Conservation (phyloP, 2,113 vertebrate genomes). For the Rhinogobius similis region DNA sequence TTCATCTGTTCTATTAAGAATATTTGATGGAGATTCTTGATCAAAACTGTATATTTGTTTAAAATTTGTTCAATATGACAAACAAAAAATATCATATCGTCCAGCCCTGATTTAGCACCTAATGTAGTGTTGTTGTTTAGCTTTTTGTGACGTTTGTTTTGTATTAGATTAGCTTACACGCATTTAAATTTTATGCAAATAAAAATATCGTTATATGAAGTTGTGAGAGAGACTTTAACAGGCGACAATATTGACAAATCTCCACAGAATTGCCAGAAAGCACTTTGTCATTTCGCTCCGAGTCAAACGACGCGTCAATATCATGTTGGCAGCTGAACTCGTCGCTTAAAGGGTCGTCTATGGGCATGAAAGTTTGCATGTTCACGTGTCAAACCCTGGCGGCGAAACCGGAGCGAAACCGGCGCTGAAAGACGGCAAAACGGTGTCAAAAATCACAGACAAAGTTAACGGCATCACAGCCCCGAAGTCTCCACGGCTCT, state of each 20-base stretch:
- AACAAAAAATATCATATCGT: too few relatives aligned
- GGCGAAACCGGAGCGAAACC: neutral
- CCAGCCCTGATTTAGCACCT: too few relatives aligned
- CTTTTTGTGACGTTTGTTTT: too few relatives aligned
- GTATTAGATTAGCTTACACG: too few relatives aligned
- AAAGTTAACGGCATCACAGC: too few relatives aligned
- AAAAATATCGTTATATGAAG: neutral
- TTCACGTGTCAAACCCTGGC: neutral
- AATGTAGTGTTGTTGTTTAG: too few relatives aligned
- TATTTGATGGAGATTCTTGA: too few relatives aligned
- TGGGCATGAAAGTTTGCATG: neutral
- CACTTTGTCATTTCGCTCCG: neutral
- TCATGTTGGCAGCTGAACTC: neutral
- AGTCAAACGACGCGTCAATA: neutral
- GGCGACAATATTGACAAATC: neutral
- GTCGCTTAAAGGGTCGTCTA: neutral
- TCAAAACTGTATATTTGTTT: too few relatives aligned
- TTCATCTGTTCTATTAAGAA: too few relatives aligned
- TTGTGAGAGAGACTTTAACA: neutral
- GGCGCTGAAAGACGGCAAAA: neutral
- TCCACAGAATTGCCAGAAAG: neutral
- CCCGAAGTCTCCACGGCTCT: neutral
- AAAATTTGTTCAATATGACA: too few relatives aligned
- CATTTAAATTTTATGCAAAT: neutral
- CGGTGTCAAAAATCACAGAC: neutral